phyloP scores from a whole-genome alignment of 2,113 vertebrate species.

The Apaloderma vittatum region DNA sequence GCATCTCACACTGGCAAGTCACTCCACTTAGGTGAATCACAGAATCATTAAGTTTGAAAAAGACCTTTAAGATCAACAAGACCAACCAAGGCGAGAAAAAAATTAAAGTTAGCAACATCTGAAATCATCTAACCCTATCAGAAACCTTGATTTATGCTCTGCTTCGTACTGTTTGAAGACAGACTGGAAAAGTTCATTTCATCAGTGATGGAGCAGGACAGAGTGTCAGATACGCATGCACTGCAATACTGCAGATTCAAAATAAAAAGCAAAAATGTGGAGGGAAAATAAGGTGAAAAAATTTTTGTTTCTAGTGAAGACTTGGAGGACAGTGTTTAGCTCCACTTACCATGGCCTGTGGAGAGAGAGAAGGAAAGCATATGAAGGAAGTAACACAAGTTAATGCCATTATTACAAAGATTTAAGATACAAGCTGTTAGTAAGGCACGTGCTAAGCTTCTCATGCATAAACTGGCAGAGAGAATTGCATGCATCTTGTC shows the following conservation, averaged over 20 bases:
- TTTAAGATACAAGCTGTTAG: neutral
- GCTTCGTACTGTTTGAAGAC: neutral
- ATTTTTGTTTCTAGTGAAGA: neutral
- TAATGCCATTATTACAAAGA: conserved; percentile 70
- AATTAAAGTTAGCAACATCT: neutral
- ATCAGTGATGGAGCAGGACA: conserved; percentile 42
- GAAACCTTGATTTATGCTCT: neutral
- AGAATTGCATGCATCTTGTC: neutral
- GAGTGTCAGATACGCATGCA: neutral
- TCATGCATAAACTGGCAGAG: neutral
- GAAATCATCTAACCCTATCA: neutral
- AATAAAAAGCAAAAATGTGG: neutral
- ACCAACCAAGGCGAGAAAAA: neutral
- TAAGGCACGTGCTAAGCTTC: neutral
- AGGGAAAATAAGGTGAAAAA: neutral
- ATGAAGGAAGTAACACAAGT: conserved; percentile 86
- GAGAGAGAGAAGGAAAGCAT: conserved; percentile 87
- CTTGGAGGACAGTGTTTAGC: conserved; percentile 2
- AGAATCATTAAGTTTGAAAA: too few relatives aligned
- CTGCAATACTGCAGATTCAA: neutral
- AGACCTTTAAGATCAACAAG: too few relatives aligned
- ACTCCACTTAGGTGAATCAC: neutral
- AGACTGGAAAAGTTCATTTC: conserved; percentile 14
- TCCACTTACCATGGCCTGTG: conserved; percentile 95
- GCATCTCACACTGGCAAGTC: neutral